phyloP scores from a whole-genome alignment of 2,888 invertebrate genomes.

The Melikaiella ostensackeni region DNA sequence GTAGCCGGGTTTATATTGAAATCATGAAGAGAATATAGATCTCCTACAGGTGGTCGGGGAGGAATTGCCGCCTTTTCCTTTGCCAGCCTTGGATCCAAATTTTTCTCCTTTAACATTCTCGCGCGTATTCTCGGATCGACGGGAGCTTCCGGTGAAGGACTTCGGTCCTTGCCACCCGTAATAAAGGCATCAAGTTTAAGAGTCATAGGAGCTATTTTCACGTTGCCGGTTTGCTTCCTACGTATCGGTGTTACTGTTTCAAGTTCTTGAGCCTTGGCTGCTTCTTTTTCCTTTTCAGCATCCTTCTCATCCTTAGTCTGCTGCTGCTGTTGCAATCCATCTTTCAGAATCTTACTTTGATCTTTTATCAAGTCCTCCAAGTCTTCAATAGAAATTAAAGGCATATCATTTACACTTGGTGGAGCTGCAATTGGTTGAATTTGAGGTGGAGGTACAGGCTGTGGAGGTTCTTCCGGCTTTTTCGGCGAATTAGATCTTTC shows the following conservation, averaged over 20 bases:
- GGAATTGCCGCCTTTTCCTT: conserved; percentile 10
- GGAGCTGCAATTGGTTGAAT: conserved; percentile 11
- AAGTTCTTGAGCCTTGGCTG: background rate
- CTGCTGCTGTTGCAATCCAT: background rate
- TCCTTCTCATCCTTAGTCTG: conserved; percentile 4
- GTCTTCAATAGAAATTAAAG: conserved; percentile 9
- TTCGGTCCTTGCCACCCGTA: conserved; percentile 13
- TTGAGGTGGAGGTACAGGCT: conserved; percentile 10
- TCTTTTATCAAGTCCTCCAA: conserved; percentile 19
- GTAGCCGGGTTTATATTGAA: conserved; percentile 12
- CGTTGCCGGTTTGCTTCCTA: conserved; percentile 31
- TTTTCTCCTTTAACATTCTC: conserved; percentile 24
- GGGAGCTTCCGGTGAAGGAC: conserved; percentile 1
- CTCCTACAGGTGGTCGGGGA: background rate
- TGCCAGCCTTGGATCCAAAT: conserved; percentile 16
- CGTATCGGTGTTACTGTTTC: conserved; percentile 31
- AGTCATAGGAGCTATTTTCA: conserved; percentile 32
- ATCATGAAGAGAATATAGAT: conserved; percentile 31
- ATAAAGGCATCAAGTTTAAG: conserved; percentile 38
- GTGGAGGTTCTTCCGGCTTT: background rate
- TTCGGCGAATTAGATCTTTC: conserved; percentile 13
- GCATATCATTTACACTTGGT: conserved; percentile 2
- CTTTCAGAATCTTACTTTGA: conserved; percentile 29
- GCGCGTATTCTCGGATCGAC: conserved; percentile 26
- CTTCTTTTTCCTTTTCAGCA: conserved; percentile 24